Conservation (phyloP, 1,140 invertebrate species). For the Bombus pascuorum region DNA sequence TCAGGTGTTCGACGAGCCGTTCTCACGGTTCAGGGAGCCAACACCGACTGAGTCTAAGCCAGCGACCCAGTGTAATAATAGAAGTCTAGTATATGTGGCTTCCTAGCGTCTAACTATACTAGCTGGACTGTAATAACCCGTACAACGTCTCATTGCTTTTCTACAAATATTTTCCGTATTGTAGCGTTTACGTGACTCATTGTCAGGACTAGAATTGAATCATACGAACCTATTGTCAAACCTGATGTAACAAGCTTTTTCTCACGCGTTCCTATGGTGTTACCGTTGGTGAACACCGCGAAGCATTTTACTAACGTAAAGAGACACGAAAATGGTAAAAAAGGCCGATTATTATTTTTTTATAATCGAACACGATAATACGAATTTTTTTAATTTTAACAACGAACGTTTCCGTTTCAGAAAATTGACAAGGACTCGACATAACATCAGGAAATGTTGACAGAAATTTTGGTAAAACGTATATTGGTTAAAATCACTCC, state of each 20-base stretch:
- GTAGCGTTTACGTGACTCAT: conserved; percentile 1
- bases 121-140: conserved; percentile 68
- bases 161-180: conserved; percentile 42
- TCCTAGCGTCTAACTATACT: conserved; percentile 72
- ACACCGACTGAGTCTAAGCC: conserved; percentile 81
- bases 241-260: too few relatives aligned
- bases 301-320: too few relatives aligned
- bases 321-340: too few relatives aligned
- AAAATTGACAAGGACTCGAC: background rate
- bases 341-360: too few relatives aligned
- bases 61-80: conserved; percentile 81
- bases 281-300: too few relatives aligned
- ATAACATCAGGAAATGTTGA: background rate
- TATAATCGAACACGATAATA: too few relatives aligned
- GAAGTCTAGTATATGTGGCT: conserved; percentile 80
- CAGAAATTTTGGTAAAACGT: background rate
- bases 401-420: background rate
- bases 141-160: conserved; percentile 53
- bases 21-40: conserved; percentile 81
- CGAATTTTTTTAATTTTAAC: background rate
- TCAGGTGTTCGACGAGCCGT: conserved; percentile 78
- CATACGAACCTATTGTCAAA: background rate
- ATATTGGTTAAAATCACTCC: background rate
- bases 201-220: background rate
- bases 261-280: background rate